phyloP scores from a whole-genome alignment of 2,888 invertebrate genomes.

The Peribatodes rhomboidaria region DNA sequence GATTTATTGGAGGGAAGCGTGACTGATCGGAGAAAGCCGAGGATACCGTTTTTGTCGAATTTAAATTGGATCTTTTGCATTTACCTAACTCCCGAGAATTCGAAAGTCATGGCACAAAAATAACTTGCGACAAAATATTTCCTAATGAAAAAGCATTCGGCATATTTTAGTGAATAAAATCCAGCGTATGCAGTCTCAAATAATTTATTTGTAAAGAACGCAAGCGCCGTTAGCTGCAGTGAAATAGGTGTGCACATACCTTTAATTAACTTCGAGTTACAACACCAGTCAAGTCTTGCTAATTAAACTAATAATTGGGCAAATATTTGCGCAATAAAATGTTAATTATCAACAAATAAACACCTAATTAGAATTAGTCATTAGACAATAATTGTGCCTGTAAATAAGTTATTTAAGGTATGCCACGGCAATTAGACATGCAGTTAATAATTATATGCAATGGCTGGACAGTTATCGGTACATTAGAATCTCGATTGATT shows the following conservation, averaged over 20 bases:
- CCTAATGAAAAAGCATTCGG: slow-evolving; percentile 26
- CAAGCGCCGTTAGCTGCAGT: slow-evolving; percentile 23
- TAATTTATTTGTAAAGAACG: slow-evolving; percentile 18
- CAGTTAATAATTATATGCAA: slow-evolving; percentile 23
- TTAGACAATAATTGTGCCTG: slow-evolving; percentile 24
- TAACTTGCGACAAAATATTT: slow-evolving; percentile 27
- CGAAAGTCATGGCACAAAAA: slow-evolving; percentile 20
- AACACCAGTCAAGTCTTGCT: slow-evolving; percentile 22
- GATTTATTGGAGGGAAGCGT: slow-evolving; percentile 81
- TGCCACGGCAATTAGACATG: slow-evolving; percentile 56
- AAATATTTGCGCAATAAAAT: slow-evolving; percentile 35
- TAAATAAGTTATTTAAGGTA: slow-evolving; percentile 42
- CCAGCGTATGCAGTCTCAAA: slow-evolving; percentile 19
- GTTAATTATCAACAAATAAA: slow-evolving; percentile 34
- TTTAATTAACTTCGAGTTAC: slow-evolving; percentile 26
- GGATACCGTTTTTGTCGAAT: slow-evolving; percentile 42
- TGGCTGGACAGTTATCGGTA: slow-evolving; percentile 18
- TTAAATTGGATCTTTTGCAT: slow-evolving; percentile 40
- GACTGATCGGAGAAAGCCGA: slow-evolving; percentile 76
- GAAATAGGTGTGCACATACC: slow-evolving; percentile 22
- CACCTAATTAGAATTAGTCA: slow-evolving; percentile 52
- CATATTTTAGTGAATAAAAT: slow-evolving; percentile 19
- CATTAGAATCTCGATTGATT: slow-evolving; percentile 37
- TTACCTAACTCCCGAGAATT: slow-evolving; percentile 30
- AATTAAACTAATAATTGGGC: slow-evolving; percentile 32